Evolutionary conservation across 2,797 vertebrate genomes (phyloP), one percentile per base, ranked within the genome.

Genomic region (Naso thynnoides): DNA sequence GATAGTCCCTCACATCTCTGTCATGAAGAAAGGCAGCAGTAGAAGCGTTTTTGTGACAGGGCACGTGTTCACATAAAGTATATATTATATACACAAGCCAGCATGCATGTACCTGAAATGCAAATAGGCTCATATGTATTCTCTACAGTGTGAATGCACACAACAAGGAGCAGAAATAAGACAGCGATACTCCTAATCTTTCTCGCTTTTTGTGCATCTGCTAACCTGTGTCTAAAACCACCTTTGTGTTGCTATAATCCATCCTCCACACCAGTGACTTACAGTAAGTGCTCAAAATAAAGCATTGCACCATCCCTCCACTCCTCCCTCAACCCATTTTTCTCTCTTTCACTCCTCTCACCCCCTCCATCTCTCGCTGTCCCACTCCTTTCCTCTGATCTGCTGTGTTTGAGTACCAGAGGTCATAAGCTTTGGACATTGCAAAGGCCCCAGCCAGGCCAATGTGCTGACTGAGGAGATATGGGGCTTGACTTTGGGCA

Each of bases 401-500:
- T 86, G 84, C 73, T 70, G 71, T 62, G 64, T 84, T 81, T 76
- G 84, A 89, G 88, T 47, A 89, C 69, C 86, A 86, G 84, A 80
- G 91, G 90, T 92, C 91, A 91, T 79, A 85, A 84, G 88, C 78
- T 89, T 79, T 89, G 81, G 74, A 88, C 62, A 47, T 76, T 80
- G 84, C 70, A 64, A 75, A 88, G 86, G 73, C 82, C 63, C 71
- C 77, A 78, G 85, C 78, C 59, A 56, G 84, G 78, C 86, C 78
- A 48, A 84, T 84, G 76, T 93, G 92, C 93, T 94, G 90, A 93
- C 88, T 85, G 90, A 70, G 76, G 81, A 86, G 86, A 90, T 88
- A 78, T 62, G 63, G 77, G 73, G 83, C 85, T 90, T 90, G 90
- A 93, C 91, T 93, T 92, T 92, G 90, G 91, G 87, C 88, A 83